phyloP scores from a whole-genome alignment of 2,113 vertebrate species.

The Marmota flaviventris region DNA sequence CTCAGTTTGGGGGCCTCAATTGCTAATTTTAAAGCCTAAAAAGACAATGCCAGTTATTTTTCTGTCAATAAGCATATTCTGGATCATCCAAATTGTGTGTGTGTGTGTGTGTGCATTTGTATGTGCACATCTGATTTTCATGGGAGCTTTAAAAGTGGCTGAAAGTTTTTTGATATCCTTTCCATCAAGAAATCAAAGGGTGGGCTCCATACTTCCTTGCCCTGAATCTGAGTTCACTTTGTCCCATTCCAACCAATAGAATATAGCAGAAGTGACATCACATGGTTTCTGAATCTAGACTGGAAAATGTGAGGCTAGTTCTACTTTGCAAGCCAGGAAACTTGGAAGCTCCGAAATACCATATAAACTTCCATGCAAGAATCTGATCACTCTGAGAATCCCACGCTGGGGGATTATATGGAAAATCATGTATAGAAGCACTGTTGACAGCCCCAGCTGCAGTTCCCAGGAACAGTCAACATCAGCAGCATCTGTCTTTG shows the following conservation, averaged over 20 bases:
- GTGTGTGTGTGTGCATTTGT: background rate
- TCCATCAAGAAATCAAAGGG: background rate
- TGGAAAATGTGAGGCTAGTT: background rate
- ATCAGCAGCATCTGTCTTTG: background rate
- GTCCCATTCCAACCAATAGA: background rate
- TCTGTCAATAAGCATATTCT: background rate
- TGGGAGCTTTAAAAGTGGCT: background rate
- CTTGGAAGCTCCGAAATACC: background rate
- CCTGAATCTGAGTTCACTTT: background rate
- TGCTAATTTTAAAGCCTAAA: background rate
- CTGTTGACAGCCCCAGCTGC: background rate
- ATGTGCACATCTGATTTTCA: background rate
- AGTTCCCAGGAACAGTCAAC: background rate
- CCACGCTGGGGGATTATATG: background rate
- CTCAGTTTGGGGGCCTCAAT: background rate
- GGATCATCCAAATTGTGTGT: background rate
- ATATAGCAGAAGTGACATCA: background rate
- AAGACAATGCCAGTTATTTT: background rate
- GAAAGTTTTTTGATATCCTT: background rate
- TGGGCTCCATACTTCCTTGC: accelerated
- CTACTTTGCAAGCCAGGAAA: background rate
- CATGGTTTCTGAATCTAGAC: background rate
- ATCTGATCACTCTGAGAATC: background rate
- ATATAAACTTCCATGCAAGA: background rate
- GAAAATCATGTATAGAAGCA: background rate